These are phyloP conservation scores for Python bivittatus DNA, from an alignment of 2,113 vertebrate genomes.

Conservation along the genomic window DNA sequence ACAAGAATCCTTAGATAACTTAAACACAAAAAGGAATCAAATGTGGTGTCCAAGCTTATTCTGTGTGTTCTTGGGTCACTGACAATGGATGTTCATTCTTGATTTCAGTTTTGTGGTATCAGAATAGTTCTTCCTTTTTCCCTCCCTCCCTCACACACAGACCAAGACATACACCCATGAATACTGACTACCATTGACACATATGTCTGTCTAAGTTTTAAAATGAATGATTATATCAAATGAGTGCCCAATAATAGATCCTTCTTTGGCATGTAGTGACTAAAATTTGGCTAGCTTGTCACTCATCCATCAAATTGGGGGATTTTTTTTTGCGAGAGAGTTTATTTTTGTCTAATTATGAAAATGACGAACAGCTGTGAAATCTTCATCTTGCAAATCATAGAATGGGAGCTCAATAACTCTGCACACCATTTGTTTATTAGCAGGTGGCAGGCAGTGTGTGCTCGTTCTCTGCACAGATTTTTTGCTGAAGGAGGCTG, in stretches of 20 bases:
- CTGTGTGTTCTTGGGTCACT: slow-evolving; percentile 20
- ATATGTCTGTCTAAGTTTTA: background rate
- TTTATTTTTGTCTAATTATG: slow-evolving; percentile 45
- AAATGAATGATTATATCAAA: background rate
- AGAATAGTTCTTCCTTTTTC: background rate
- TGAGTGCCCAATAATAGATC: background rate
- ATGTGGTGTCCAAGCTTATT: slow-evolving; percentile 41
- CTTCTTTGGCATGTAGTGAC: slow-evolving; percentile 43
- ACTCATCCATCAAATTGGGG: background rate
- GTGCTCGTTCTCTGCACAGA: slow-evolving; percentile 43
- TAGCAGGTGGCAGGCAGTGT: slow-evolving; percentile 52
- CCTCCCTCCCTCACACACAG: background rate
- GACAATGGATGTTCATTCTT: slow-evolving; percentile 17
- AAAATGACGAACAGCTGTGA: slow-evolving; percentile 72
- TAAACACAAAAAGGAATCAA: background rate
- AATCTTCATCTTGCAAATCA: slow-evolving; percentile 60
- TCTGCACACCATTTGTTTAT: slow-evolving; percentile 70
- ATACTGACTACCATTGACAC: background rate
- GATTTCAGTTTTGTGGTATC: background rate
- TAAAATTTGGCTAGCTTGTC: slow-evolving; percentile 12
- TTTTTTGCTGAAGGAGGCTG: slow-evolving; percentile 57
- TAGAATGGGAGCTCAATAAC: slow-evolving; percentile 59
- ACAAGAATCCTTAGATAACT: slow-evolving; percentile 34
- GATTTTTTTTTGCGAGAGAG: slow-evolving; percentile 26
- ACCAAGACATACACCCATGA: background rate